Percentiles rank a stretch among this genome's conserved stretches.
Evolutionary conservation across 1,140 invertebrate species (phyloP).

Genomic region (Orchesella cincta): DNA sequence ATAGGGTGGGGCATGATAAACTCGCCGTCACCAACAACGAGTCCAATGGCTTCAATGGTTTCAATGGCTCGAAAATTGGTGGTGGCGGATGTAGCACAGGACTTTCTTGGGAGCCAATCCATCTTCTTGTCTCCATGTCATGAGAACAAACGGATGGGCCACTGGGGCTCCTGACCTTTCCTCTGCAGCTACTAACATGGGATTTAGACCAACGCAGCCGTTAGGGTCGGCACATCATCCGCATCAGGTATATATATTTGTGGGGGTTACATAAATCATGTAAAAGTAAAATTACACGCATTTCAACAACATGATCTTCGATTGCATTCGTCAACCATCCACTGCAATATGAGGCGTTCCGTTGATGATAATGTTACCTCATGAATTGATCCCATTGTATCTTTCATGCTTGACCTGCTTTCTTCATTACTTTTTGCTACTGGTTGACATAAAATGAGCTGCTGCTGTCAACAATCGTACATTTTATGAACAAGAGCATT

Average conservation of each 20-base stretch:
- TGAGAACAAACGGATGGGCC: constrained; percentile 47
- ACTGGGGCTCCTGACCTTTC: constrained; percentile 10
- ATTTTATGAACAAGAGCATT: no score
- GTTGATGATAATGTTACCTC: neutral
- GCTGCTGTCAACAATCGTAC: no score
- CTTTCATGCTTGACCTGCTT: neutral
- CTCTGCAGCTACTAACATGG: constrained; percentile 34
- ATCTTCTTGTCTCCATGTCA: constrained; percentile 46
- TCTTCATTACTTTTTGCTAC: neutral
- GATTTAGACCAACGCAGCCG: constrained; percentile 46
- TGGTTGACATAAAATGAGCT: no score
- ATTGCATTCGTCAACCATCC: neutral
- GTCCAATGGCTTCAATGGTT: constrained; percentile 50
- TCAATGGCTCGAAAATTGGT: constrained; percentile 49
- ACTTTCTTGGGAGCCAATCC: constrained; percentile 37
- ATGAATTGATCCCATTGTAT: neutral
- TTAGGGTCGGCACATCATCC: constrained; percentile 38
- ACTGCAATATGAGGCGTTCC: neutral
- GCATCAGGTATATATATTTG: constrained; percentile 30
- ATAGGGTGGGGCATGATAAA: constrained; percentile 40
- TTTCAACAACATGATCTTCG: neutral
- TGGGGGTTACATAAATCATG: neutral
- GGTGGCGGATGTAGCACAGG: constrained; percentile 18
- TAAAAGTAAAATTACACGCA: neutral
- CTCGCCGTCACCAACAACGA: constrained; percentile 38